Conservation (phyloP, 2,113 vertebrate species). For the Dinomys branickii region DNA sequence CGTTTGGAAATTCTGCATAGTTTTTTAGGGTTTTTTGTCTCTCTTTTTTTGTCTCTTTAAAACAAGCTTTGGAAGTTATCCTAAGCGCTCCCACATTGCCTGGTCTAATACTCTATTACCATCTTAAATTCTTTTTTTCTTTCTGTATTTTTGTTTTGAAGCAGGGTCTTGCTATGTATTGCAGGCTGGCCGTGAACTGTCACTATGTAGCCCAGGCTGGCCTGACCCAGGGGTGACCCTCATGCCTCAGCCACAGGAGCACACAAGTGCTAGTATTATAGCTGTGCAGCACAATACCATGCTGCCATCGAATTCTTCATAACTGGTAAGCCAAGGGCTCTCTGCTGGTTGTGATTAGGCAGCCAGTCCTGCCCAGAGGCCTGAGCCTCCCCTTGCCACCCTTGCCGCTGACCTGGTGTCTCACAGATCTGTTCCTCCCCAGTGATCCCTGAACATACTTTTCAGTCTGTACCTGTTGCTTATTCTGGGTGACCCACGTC, state of each 20-base stretch:
- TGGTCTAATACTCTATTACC: too few species aligned
- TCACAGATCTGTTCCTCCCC: not conserved
- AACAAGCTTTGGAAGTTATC: not conserved
- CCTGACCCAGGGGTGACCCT: too few species aligned
- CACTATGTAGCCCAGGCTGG: not conserved
- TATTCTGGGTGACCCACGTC: not conserved
- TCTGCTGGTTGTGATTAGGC: not conserved
- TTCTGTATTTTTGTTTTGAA: not conserved
- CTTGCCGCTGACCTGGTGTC: not conserved
- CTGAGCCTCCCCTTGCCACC: not conserved
- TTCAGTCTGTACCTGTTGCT: not conserved
- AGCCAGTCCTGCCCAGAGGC: not conserved
- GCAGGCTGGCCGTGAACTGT: not conserved
- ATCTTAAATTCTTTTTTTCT: not conserved
- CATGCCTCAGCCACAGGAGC: not conserved
- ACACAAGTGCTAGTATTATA: not conserved
- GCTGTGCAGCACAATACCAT: not conserved
- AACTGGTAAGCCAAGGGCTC: not conserved
- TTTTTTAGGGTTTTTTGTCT: too few species aligned
- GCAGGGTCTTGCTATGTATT: not conserved
- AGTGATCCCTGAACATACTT: not conserved
- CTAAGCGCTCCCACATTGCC: not conserved
- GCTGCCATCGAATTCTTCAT: not conserved
- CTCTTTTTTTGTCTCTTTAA: too few species aligned
- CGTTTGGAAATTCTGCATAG: too few species aligned